These are phyloP conservation scores for Cyanoderma ruficeps DNA, from an alignment of 2,113 vertebrate species.

Conservation along the genomic window DNA sequence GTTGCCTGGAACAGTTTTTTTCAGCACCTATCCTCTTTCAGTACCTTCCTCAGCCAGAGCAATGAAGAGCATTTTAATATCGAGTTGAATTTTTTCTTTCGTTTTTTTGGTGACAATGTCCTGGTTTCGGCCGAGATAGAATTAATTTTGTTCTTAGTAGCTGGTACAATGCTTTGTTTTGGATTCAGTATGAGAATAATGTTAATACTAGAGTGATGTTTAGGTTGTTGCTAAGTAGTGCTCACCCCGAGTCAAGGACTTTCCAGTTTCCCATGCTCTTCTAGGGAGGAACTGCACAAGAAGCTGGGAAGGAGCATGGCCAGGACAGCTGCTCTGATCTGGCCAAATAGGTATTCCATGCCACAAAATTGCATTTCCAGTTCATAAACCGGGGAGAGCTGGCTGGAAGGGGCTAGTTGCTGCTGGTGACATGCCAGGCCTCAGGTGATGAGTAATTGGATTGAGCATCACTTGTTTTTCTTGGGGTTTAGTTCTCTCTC, in stretches of 20 bases:
- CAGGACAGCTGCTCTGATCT: not conserved
- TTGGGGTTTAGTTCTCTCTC: not conserved
- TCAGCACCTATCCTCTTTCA: not conserved
- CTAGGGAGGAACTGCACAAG: not conserved
- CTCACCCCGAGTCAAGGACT: not conserved
- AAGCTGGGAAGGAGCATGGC: not conserved
- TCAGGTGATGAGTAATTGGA: not conserved
- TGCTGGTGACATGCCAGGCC: not conserved
- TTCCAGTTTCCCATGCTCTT: not conserved
- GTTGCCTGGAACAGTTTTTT: not conserved
- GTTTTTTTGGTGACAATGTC: not conserved
- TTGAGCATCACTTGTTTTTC: not conserved
- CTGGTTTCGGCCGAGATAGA: fast-evolving
- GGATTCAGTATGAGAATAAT: not conserved
- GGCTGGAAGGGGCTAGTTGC: fast-evolving
- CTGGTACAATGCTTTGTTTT: not conserved
- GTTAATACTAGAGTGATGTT: not conserved
- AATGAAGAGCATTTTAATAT: not conserved
- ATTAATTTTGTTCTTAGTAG: not conserved
- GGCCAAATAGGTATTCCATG: not conserved
- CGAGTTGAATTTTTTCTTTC: not conserved
- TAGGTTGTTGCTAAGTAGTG: not conserved
- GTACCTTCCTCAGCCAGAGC: not conserved
- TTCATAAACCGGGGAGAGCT: not conserved
- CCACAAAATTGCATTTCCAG: not conserved